Percentiles rank a stretch among this genome's conserved stretches.
Evolutionary conservation across 2,113 vertebrate genomes (phyloP).

Genomic region (Platycercus adscitus): DNA sequence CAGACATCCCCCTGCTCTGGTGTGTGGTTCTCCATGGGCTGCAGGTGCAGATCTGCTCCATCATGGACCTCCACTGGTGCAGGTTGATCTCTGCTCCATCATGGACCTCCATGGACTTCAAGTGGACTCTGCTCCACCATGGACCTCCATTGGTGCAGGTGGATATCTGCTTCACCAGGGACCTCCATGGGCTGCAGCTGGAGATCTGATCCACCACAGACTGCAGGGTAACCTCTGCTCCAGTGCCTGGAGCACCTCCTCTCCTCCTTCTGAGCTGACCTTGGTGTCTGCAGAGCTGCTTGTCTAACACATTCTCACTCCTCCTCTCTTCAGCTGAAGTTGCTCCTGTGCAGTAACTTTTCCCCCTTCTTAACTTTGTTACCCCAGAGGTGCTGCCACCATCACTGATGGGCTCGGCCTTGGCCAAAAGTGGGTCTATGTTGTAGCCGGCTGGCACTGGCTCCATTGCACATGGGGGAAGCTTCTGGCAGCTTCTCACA

Average conservation of each 20-base stretch:
- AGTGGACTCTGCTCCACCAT: background rate
- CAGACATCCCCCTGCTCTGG: no score
- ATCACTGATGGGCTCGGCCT: background rate
- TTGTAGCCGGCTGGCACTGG: background rate
- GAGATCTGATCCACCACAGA: background rate
- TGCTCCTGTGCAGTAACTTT: background rate
- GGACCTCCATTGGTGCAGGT: background rate
- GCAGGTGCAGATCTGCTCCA: background rate
- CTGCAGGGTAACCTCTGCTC: background rate
- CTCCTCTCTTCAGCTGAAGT: background rate
- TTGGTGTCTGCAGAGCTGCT: background rate
- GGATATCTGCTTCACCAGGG: background rate
- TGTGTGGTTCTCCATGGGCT: background rate
- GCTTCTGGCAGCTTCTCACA: background rate
- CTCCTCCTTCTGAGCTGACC: background rate
- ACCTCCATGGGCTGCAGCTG: background rate
- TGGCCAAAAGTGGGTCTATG: background rate
- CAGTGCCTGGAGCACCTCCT: rapidly evolving
- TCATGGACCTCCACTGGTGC: background rate
- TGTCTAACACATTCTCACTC: background rate
- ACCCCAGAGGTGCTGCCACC: background rate
- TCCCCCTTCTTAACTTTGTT: background rate
- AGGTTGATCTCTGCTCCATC: rapidly evolving
- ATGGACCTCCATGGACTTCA: background rate
- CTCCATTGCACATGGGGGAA: background rate